Evolutionary conservation across 64 coral and sea anemone genomes (phyloP).

Genomic region (Pachyseris speciosa): DNA sequence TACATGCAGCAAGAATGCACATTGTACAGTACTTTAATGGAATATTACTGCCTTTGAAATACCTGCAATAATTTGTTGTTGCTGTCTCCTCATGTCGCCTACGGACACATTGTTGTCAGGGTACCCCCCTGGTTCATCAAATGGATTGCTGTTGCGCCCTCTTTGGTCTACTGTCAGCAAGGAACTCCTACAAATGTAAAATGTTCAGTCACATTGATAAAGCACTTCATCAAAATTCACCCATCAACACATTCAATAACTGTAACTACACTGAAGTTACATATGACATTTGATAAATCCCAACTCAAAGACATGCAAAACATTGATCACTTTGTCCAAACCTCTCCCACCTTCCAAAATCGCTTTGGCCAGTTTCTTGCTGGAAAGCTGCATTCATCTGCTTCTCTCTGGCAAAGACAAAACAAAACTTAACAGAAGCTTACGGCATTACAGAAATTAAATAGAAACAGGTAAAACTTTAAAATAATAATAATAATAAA

Average conservation of each 20-base stretch:
- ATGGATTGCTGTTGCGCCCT: slow-evolving; percentile 56
- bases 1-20: too few relatives aligned
- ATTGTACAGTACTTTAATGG: too few relatives aligned
- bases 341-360: slow-evolving; percentile 81
- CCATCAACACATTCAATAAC: not conserved
- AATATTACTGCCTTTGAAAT: not conserved
- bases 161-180: slow-evolving; percentile 55
- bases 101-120: slow-evolving; percentile 72
- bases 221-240: too few relatives aligned
- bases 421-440: not conserved
- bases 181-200: slow-evolving; percentile 32
- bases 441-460: too few relatives aligned
- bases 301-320: not conserved
- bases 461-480: too few relatives aligned
- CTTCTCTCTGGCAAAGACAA: slow-evolving; percentile 66
- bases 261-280: not conserved
- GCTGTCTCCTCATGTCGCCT: slow-evolving; percentile 84
- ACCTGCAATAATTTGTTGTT: slow-evolving; percentile 98
- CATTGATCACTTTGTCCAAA: not conserved
- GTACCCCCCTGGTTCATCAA: slow-evolving; percentile 60
- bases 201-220: too few relatives aligned
- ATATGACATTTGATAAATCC: not conserved
- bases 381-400: slow-evolving; percentile 81
- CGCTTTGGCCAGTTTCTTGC: slow-evolving; percentile 54
- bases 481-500: too few relatives aligned